These are phyloP conservation scores for Capitella teleta DNA, from an alignment of 1,140 invertebrate genomes.

Conservation along the genomic window DNA sequence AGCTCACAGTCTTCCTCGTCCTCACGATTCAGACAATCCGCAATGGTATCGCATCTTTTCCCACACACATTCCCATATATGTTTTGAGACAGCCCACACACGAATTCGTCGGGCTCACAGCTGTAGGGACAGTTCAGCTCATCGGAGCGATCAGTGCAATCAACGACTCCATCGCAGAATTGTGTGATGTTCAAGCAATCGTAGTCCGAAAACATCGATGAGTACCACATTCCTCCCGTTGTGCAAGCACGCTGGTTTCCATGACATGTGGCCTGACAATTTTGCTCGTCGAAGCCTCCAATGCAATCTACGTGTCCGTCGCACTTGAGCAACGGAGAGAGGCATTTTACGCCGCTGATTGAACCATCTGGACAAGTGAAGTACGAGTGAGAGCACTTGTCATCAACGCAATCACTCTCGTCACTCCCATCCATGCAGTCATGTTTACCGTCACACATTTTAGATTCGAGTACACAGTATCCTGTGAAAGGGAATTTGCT, in stretches of 20 bases:
- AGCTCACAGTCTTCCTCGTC: too few species aligned
- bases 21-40: too few species aligned
- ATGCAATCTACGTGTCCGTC: not conserved
- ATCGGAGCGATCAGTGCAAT: constrained; percentile 1
- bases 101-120: not conserved
- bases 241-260: too few species aligned
- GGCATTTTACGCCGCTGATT: not conserved
- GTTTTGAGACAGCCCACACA: too few species aligned
- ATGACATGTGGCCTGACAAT: too few species aligned
- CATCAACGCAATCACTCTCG: not conserved
- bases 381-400: constrained; percentile 11
- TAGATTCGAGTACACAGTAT: not conserved
- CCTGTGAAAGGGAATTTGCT: not conserved
- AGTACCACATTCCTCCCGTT: too few species aligned
- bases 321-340: not conserved
- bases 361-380: constrained; percentile 3
- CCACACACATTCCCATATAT: too few species aligned
- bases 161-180: not conserved
- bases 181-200: not conserved
- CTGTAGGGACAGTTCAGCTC: constrained; percentile 1
- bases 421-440: not conserved
- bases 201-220: too few species aligned
- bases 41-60: too few species aligned
- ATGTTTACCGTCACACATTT: not conserved
- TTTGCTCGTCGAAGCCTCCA: not conserved